These are phyloP conservation scores for Palythoa heliodiscus DNA, from an alignment of 92 coral and sea anemone genomes.

Conservation along the genomic window DNA sequence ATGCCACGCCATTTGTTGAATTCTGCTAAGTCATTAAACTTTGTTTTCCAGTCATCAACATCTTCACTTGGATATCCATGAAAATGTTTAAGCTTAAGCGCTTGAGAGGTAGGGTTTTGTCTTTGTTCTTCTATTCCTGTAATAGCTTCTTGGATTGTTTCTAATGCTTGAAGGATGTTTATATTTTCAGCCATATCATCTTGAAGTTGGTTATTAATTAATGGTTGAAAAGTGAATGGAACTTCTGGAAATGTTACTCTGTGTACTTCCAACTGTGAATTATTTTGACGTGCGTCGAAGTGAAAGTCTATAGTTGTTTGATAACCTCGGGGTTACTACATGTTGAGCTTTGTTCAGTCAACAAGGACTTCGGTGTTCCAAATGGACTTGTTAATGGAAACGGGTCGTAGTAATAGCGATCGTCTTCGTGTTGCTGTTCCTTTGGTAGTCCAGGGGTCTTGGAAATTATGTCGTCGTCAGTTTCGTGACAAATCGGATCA, in stretches of 20 bases:
- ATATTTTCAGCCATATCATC: neutral
- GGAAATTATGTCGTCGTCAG: neutral
- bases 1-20: no score
- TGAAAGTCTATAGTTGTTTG: no score
- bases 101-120: no score
- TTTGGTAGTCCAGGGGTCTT: neutral
- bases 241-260: neutral
- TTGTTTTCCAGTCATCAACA: no score
- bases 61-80: no score
- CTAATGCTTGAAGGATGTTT: neutral
- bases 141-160: no score
- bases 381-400: neutral
- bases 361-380: neutral
- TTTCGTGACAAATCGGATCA: neutral
- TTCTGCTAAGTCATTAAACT: no score
- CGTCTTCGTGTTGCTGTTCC: neutral
- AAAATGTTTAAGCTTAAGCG: no score
- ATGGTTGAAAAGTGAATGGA: neutral
- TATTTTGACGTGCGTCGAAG: neutral
- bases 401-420: neutral
- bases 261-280: neutral
- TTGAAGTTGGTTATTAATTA: neutral
- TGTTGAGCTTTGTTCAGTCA: neutral
- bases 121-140: no score
- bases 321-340: neutral